Conservation (phyloP, 2,888 invertebrate species). For the Temnothorax unifasciatus region DNA sequence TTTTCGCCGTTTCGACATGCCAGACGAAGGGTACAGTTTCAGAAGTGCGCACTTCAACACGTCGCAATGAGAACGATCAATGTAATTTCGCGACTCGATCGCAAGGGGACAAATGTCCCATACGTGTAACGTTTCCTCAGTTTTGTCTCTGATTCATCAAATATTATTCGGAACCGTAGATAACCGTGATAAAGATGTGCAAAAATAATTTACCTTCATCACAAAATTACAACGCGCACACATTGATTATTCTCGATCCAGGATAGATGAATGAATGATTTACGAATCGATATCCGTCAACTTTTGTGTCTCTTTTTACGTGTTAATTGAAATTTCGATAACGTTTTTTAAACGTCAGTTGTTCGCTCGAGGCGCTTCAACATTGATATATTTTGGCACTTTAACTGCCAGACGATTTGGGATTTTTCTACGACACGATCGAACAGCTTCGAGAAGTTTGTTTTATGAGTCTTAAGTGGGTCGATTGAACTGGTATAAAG, state of each 20-base stretch:
- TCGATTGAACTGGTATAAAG: constrained; percentile 54
- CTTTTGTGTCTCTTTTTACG: not conserved
- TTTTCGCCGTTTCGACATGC: constrained; percentile 33
- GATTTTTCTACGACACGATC: constrained; percentile 52
- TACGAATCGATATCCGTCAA: not conserved
- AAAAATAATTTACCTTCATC: not conserved
- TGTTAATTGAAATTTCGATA: not conserved
- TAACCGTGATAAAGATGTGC: not conserved
- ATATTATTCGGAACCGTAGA: not conserved
- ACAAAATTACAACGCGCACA: not conserved
- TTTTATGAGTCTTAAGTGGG: constrained; percentile 56
- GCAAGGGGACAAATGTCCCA: not conserved
- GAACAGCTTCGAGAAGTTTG: constrained; percentile 52
- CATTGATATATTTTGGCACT: constrained; percentile 39
- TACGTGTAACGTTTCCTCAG: not conserved
- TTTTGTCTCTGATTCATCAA: not conserved
- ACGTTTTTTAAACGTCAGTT: not conserved
- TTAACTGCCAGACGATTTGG: constrained; percentile 21
- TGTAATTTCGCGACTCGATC: not conserved
- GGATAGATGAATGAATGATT: not conserved
- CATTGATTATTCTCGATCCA: not conserved
- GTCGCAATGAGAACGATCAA: constrained; percentile 20
- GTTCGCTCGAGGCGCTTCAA: not conserved
- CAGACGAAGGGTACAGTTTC: constrained; percentile 4
- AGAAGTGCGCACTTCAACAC: constrained; percentile 1